Conservation (phyloP, 2,797 vertebrate species). For the Nannoperca obscura region DNA sequence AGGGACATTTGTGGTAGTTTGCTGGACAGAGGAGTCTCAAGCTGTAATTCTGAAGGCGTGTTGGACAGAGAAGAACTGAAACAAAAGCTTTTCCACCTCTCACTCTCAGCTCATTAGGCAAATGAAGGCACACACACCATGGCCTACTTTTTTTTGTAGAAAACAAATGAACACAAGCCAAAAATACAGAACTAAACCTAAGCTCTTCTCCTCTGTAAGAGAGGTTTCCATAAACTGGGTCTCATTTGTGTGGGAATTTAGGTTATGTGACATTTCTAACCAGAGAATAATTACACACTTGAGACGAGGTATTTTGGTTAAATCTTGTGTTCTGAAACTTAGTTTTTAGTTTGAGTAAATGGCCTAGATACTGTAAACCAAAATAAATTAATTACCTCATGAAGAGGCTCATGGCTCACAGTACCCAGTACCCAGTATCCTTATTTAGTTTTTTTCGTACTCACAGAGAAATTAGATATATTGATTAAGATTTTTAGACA, state of each 20-base stretch:
- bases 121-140: constrained; percentile 14
- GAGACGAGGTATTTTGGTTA: background rate
- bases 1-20: background rate
- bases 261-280: background rate
- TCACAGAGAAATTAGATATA: too few species aligned
- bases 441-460: too few species aligned
- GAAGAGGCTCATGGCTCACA: background rate
- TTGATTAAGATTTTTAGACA: too few species aligned
- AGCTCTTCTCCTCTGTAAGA: background rate
- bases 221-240: constrained; percentile 6
- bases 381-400: background rate
- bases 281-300: background rate
- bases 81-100: constrained; percentile 11
- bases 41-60: constrained; percentile 1
- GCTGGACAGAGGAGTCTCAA: too few species aligned
- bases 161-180: constrained; percentile 25
- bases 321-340: background rate
- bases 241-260: constrained; percentile 1
- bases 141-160: constrained; percentile 18
- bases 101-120: constrained; percentile 12
- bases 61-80: background rate
- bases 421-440: background rate
- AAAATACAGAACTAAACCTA: background rate
- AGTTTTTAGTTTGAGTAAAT: background rate
- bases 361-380: background rate